phyloP scores from a whole-genome alignment of 2,888 invertebrate genomes.

The Orthosia incerta region DNA sequence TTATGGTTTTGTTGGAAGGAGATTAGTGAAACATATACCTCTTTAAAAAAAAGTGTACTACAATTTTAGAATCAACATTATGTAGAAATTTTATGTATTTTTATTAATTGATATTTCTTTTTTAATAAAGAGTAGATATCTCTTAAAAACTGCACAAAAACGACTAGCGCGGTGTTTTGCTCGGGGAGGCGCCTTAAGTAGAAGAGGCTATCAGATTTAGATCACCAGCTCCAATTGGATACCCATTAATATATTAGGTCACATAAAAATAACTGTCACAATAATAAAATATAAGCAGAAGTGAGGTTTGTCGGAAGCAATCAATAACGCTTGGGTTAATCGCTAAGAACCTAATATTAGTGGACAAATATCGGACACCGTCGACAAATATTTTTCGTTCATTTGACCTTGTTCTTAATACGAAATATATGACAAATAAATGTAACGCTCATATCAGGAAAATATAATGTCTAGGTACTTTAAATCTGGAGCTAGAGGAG shows the following conservation, averaged over 20 bases:
- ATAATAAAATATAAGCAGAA: not conserved
- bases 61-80: too few relatives aligned
- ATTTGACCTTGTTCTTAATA: conserved; percentile 9
- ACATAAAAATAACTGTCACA: conserved; percentile 43
- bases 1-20: too few relatives aligned
- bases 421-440: conserved; percentile 24
- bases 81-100: too few relatives aligned
- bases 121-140: too few relatives aligned
- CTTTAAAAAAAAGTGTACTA: too few relatives aligned
- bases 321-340: conserved; percentile 45
- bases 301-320: conserved; percentile 31
- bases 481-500: not conserved
- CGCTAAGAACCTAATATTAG: conserved; percentile 34
- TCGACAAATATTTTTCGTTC: conserved; percentile 19
- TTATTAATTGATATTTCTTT: too few relatives aligned
- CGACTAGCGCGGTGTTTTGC: too few relatives aligned
- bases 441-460: not conserved
- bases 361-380: conserved; percentile 14
- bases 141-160: too few relatives aligned
- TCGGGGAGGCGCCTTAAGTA: too few relatives aligned
- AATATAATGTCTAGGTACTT: not conserved
- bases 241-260: conserved; percentile 27
- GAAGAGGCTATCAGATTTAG: not conserved
- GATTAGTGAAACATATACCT: too few relatives aligned
- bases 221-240: conserved; percentile 14